These are phyloP conservation scores for Abrostola tripartita DNA, from an alignment of 2,888 invertebrate species.

Conservation along the genomic window DNA sequence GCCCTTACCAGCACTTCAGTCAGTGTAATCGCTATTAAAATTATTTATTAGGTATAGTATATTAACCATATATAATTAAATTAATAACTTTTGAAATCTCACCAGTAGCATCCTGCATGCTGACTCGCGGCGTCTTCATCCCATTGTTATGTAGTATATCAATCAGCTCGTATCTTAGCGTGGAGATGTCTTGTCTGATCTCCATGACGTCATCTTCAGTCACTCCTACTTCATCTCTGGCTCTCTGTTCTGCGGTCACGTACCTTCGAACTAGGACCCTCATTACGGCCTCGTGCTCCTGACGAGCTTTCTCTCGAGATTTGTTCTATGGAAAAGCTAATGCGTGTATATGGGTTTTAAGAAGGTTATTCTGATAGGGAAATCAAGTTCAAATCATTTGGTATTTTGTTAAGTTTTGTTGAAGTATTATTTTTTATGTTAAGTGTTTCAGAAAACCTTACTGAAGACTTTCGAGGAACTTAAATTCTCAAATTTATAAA, in stretches of 20 bases:
- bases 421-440: too few relatives aligned
- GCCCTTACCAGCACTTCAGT: too few relatives aligned
- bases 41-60: too few relatives aligned
- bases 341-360: background rate
- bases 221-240: conserved; percentile 96
- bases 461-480: too few relatives aligned
- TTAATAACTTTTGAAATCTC: conserved; percentile 24
- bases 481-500: too few relatives aligned
- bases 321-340: conserved; percentile 87
- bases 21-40: too few relatives aligned
- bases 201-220: conserved; percentile 99
- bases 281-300: conserved; percentile 95
- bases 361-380: background rate
- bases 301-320: conserved; percentile 91
- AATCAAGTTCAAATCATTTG: too few relatives aligned
- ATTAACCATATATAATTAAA: background rate
- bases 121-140: conserved; percentile 93
- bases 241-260: conserved; percentile 95
- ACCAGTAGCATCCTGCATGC: conserved; percentile 90
- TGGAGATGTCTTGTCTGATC: conserved; percentile 98
- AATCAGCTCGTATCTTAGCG: conserved; percentile 96
- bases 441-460: too few relatives aligned
- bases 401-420: too few relatives aligned
- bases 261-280: conserved; percentile 95
- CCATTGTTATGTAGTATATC: conserved; percentile 97